Evolutionary conservation across 2,797 vertebrate genomes (phyloP).

Genomic region (Rhyacichthys aspro): DNA sequence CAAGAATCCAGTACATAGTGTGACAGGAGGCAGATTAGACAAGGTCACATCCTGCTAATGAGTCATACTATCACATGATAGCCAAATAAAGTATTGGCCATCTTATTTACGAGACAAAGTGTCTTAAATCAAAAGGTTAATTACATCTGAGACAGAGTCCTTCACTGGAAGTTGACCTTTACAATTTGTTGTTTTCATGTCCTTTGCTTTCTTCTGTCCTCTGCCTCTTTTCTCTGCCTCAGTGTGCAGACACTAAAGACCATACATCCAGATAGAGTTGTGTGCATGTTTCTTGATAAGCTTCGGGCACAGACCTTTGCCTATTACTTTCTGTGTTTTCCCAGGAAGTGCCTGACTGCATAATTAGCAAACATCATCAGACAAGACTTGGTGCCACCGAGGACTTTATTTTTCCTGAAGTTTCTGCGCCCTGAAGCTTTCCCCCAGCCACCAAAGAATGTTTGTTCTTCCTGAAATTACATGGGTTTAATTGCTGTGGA

Average conservation of each 20-base stretch:
- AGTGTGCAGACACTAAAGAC: slow-evolving; percentile 72
- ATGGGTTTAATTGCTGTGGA: slow-evolving; percentile 99
- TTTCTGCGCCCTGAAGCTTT: slow-evolving; percentile 95
- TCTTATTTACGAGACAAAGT: slow-evolving; percentile 73
- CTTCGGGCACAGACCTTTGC: slow-evolving; percentile 91
- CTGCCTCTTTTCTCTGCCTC: slow-evolving; percentile 30
- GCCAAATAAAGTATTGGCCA: slow-evolving; percentile 81
- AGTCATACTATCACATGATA: slow-evolving; percentile 82
- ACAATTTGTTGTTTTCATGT: slow-evolving; percentile 53
- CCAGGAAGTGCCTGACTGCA: slow-evolving; percentile 89
- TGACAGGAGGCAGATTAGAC: slow-evolving; percentile 75
- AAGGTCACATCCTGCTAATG: slow-evolving; percentile 81
- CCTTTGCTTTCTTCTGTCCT: slow-evolving; percentile 35
- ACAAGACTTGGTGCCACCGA: slow-evolving; percentile 90
- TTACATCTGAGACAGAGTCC: slow-evolving; percentile 80
- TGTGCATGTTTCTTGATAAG: slow-evolving; percentile 90
- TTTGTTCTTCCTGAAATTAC: slow-evolving; percentile 98
- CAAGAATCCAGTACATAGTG: slow-evolving; percentile 53
- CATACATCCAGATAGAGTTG: slow-evolving; percentile 84
- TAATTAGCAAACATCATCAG: slow-evolving; percentile 99
- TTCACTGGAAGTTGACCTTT: slow-evolving; percentile 83
- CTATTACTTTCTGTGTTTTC: slow-evolving; percentile 86
- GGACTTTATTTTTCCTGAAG: slow-evolving; percentile 84
- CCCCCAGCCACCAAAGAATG: slow-evolving; percentile 93
- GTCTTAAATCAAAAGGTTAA: slow-evolving; percentile 85